These are phyloP conservation scores for Aplodontia rufa DNA, from an alignment of 2,113 vertebrate genomes.

Conservation along the genomic window DNA sequence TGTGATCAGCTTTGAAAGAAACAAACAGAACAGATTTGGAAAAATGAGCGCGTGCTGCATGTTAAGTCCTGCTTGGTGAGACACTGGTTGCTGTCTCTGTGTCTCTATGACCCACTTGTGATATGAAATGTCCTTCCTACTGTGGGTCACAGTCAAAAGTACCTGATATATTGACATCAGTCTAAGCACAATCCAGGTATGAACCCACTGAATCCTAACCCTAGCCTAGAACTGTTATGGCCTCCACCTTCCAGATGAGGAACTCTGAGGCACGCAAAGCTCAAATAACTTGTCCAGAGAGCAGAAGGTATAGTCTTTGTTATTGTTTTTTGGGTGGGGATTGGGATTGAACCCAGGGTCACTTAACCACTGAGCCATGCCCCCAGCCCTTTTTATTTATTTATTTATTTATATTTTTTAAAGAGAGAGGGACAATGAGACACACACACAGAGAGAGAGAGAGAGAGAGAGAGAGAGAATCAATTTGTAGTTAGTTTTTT, in stretches of 20 bases:
- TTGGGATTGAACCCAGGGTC: no score
- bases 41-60: not conserved
- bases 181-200: not conserved
- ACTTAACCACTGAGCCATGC: no score
- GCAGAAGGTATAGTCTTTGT: not conserved
- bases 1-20: not conserved
- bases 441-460: no score
- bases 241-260: not conserved
- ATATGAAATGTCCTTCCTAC: not conserved
- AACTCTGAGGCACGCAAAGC: not conserved
- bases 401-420: no score
- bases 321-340: no score
- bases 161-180: not conserved
- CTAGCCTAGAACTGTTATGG: not conserved
- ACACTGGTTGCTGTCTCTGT: not conserved
- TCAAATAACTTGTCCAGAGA: not conserved
- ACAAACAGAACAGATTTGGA: not conserved
- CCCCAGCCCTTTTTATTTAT: no score
- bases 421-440: no score
- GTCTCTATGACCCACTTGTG: not conserved
- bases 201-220: not conserved
- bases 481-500: no score
- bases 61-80: not conserved
- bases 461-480: no score
- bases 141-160: not conserved